Evolutionary conservation across 64 coral and sea anemone species (phyloP), one percentile per base, ranked within the genome.

Genomic region (Hydrozoanthus tunicans): DNA sequence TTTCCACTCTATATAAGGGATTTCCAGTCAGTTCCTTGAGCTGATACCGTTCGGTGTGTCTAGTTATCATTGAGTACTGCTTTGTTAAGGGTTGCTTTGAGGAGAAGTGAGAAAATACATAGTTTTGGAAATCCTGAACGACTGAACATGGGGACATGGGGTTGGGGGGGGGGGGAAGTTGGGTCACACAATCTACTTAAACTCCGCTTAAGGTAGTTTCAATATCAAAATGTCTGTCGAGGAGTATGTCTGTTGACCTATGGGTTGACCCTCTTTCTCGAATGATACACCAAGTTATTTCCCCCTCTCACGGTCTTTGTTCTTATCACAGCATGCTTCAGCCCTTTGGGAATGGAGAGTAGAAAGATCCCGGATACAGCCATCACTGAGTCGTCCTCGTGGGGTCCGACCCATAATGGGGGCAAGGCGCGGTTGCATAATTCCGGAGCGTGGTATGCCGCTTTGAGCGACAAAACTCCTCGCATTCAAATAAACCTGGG

Each of bases 401-500:
- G 69, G 84, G 51, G 69, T 13, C 23, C 67, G 5, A 88, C 57
- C 5, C 69, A 73, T 12, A 74, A 8, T 9, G 84, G 84, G 56
- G 20, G 24, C n/a, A 88, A 88, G 55, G 84, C 56, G 23, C 69
- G 84, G 68, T 61, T 88, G 43, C 51, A 59, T 58, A 12, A 9
- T 3, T 23, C 55, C 3, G 84, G 84, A 55, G 84, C 84, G 5
- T 88, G 84, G 84, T 88, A 88, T 51, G n/a, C 84, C n/a, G 56
- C 68, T 25, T 55, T 88, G 24, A 32, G 3, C 0, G 84, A 88
- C 14, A 75, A 72, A 11, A 74, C 23, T 11, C 84, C 84, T 59
- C 74, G 74, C 68, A 60, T 88, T 59, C 84, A 88, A 51, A 69
- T 88, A 0, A 88, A 88, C 54, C 84, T 88, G 55, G 69, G 84